phyloP scores from a whole-genome alignment of 2,797 vertebrate species.

The Alauda arvensis region DNA sequence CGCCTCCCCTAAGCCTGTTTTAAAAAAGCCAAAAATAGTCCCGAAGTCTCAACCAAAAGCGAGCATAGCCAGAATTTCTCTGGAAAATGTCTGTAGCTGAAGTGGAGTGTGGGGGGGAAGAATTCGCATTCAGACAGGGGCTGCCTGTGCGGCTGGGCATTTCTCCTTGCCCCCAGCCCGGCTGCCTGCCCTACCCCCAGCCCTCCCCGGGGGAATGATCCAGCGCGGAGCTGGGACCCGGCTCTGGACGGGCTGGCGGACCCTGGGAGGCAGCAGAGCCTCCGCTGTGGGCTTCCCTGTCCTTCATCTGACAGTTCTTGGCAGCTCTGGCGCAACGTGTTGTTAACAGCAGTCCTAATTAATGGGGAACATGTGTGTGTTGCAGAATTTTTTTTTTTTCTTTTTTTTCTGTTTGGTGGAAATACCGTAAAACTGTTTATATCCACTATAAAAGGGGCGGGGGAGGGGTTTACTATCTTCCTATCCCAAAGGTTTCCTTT shows the following conservation, averaged over 20 bases:
- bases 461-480: slow-evolving; percentile 26
- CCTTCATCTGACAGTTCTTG: slow-evolving; percentile 62
- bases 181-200: neutral
- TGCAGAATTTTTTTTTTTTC: neutral
- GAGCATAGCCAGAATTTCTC: slow-evolving; percentile 42
- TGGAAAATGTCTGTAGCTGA: slow-evolving; percentile 48
- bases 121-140: fast-evolving
- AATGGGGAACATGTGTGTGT: slow-evolving; percentile 67
- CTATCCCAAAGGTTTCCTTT: slow-evolving; percentile 62
- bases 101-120: neutral
- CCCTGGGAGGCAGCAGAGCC: neutral
- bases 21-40: slow-evolving; percentile 53
- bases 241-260: neutral
- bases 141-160: neutral
- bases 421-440: slow-evolving; percentile 60
- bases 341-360: slow-evolving; percentile 69
- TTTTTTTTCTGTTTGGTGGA: slow-evolving; percentile 24
- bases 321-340: slow-evolving; percentile 63
- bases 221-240: neutral
- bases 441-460: slow-evolving; percentile 4
- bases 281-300: slow-evolving; percentile 57
- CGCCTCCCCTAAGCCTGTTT: neutral
- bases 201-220: neutral
- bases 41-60: slow-evolving; percentile 1
- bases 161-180: neutral